Evolutionary conservation across 2,113 vertebrate genomes (phyloP).

Genomic region (Phaetusa simplex): DNA sequence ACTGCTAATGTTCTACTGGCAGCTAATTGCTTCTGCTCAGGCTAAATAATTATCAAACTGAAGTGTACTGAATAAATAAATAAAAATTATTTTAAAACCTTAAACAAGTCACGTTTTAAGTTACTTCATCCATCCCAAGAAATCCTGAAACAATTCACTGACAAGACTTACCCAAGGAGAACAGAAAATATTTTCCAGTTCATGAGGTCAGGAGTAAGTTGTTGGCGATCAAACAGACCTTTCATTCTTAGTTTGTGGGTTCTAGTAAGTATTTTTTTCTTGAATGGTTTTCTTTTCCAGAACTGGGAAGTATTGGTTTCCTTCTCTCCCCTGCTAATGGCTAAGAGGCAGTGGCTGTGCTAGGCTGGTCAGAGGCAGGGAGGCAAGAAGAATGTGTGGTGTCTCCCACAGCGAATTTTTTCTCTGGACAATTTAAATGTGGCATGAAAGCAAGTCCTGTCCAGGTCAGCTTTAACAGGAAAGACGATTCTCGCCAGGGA

Average conservation of each 20-base stretch:
- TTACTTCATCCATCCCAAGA: not conserved
- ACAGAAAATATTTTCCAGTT: constrained; percentile 40
- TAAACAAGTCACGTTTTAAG: not conserved
- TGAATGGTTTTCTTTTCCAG: constrained; percentile 29
- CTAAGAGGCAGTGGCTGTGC: not conserved
- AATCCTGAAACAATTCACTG: constrained; percentile 8
- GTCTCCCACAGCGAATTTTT: constrained; percentile 17
- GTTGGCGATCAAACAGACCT: not conserved
- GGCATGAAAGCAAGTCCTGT: constrained; percentile 23
- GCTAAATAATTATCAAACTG: not conserved
- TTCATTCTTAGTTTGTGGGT: not conserved
- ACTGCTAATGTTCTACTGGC: not conserved
- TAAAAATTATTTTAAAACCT: not conserved
- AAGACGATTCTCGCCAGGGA: not conserved
- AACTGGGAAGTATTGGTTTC: constrained; percentile 40
- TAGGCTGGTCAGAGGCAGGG: not conserved
- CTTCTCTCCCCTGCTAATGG: constrained; percentile 11
- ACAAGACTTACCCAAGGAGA: not conserved
- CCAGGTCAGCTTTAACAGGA: constrained; percentile 34
- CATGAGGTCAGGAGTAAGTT: constrained; percentile 18
- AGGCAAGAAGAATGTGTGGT: constrained; percentile 7
- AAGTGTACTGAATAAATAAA: not conserved
- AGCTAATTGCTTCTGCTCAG: not conserved
- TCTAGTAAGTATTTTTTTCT: constrained; percentile 18
- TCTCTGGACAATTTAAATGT: constrained; percentile 8